phyloP scores from a whole-genome alignment of 1,140 invertebrate genomes.

The Chironomus striatipennis region DNA sequence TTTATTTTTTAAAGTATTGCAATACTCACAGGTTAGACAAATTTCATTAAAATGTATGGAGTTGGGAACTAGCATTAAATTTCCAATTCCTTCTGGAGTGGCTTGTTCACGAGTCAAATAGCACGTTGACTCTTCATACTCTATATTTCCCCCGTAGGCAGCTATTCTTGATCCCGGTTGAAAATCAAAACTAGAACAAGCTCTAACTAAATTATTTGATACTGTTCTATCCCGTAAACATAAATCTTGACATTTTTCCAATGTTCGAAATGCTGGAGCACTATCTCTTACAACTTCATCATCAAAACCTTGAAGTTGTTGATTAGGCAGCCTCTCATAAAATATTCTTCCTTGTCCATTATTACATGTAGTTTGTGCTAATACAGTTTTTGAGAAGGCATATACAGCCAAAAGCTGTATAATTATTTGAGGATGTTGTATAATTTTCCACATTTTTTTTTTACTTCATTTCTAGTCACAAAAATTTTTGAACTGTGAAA shows the following conservation, averaged over 20 bases:
- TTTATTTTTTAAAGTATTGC: slow-evolving; percentile 15
- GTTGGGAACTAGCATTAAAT: slow-evolving; percentile 73
- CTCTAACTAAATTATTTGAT: slow-evolving; percentile 66
- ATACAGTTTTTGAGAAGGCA: not conserved
- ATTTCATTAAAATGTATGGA: slow-evolving; percentile 84
- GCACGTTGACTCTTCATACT: slow-evolving; percentile 86
- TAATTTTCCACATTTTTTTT: slow-evolving; percentile 18
- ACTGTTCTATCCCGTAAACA: slow-evolving; percentile 72
- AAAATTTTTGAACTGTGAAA: not conserved
- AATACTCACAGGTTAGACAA: slow-evolving; percentile 76
- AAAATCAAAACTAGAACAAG: slow-evolving; percentile 82
- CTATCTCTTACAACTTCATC: slow-evolving; percentile 78
- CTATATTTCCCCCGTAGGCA: slow-evolving; percentile 67
- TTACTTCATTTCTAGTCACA: not conserved
- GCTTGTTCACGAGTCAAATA: slow-evolving; percentile 75
- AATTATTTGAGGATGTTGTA: not conserved
- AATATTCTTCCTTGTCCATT: slow-evolving; percentile 75
- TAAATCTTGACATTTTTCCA: slow-evolving; percentile 78
- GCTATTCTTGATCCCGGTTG: slow-evolving; percentile 76
- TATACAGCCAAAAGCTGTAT: not conserved
- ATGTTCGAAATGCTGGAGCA: slow-evolving; percentile 70
- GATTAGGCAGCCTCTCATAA: slow-evolving; percentile 80
- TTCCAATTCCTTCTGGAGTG: slow-evolving; percentile 75
- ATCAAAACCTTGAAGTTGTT: slow-evolving; percentile 78
- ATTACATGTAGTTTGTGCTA: slow-evolving; percentile 75